A percentile compares a stretch with the other conserved stretches of the same genome.
phyloP scores from a whole-genome alignment of 2,113 vertebrate genomes.

The Struthidea cinerea region DNA sequence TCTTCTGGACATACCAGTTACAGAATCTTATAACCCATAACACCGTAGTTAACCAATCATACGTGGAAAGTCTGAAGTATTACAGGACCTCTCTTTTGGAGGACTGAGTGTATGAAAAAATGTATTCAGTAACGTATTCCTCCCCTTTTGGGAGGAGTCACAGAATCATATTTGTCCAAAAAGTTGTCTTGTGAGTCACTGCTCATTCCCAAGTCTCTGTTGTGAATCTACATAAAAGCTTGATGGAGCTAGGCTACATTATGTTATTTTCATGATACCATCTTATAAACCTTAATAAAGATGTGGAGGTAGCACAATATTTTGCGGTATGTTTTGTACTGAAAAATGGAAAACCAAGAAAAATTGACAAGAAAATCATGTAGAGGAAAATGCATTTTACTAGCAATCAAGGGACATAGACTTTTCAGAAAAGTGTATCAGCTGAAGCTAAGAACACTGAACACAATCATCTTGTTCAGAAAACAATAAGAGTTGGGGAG shows the following conservation, averaged over 20 bases:
- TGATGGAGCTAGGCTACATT: not conserved
- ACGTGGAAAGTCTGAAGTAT: not conserved
- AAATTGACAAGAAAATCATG: not conserved
- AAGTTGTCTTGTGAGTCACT: not conserved
- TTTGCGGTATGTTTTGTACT: not conserved
- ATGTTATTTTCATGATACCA: not conserved
- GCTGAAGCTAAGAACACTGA: not conserved
- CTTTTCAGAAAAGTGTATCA: not conserved
- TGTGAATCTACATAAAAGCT: not conserved
- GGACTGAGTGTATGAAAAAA: not conserved
- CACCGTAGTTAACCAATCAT: not conserved
- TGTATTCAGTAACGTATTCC: not conserved
- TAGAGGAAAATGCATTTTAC: not conserved
- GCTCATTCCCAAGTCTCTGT: not conserved
- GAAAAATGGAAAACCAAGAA: not conserved
- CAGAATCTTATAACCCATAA: not conserved
- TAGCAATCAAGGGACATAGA: not conserved
- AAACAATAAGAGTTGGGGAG: not conserved
- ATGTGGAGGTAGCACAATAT: not conserved
- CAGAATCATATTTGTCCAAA: not conserved
- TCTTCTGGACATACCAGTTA: not conserved
- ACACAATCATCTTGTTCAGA: not conserved
- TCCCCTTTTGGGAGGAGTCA: not conserved
- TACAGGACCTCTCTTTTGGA: not conserved
- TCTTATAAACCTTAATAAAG: not conserved